Conservation (phyloP, 2,797 vertebrate genomes). For the Taenioides sp. region DNA sequence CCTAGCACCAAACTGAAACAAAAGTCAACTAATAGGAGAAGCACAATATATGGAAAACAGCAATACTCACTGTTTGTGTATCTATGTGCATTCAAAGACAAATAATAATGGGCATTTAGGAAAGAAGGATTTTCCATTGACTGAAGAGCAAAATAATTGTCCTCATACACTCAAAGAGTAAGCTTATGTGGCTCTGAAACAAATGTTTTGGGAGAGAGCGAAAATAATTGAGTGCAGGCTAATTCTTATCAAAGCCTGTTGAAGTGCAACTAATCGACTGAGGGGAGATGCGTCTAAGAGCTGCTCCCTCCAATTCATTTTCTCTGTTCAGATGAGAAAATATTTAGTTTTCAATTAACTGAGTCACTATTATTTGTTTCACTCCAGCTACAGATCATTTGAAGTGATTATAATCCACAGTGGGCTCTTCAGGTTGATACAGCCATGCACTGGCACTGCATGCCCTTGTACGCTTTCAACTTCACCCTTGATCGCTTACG, state of each 20-base stretch:
- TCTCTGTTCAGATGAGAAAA: slow-evolving; percentile 77
- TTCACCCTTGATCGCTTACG: background rate
- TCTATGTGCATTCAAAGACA: slow-evolving; percentile 18
- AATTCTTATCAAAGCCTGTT: slow-evolving; percentile 82
- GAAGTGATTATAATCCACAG: slow-evolving; percentile 69
- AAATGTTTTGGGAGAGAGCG: slow-evolving; percentile 66
- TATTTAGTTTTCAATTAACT: slow-evolving; percentile 82
- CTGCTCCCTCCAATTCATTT: slow-evolving; percentile 72
- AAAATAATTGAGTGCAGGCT: slow-evolving; percentile 77
- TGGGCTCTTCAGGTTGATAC: slow-evolving; percentile 54
- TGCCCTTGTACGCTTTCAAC: slow-evolving; percentile 16
- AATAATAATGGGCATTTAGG: slow-evolving; percentile 47
- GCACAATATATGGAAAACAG: slow-evolving; percentile 13
- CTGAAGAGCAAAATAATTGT: slow-evolving; percentile 64
- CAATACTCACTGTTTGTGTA: slow-evolving; percentile 34
- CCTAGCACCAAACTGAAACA: slow-evolving; percentile 16
- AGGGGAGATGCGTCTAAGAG: slow-evolving; percentile 73
- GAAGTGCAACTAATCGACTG: slow-evolving; percentile 80
- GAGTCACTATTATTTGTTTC: slow-evolving; percentile 81
- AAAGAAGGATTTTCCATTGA: slow-evolving; percentile 38
- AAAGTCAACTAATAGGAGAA: slow-evolving; percentile 1
- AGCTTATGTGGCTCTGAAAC: slow-evolving; percentile 58
- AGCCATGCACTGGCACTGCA: slow-evolving; percentile 30
- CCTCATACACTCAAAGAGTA: slow-evolving; percentile 62
- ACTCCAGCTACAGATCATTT: slow-evolving; percentile 71